A percentile compares a stretch with the other conserved stretches of the same genome.
Conservation (phyloP, 2,888 invertebrate genomes). For the Cylindroiulus punctatus region DNA sequence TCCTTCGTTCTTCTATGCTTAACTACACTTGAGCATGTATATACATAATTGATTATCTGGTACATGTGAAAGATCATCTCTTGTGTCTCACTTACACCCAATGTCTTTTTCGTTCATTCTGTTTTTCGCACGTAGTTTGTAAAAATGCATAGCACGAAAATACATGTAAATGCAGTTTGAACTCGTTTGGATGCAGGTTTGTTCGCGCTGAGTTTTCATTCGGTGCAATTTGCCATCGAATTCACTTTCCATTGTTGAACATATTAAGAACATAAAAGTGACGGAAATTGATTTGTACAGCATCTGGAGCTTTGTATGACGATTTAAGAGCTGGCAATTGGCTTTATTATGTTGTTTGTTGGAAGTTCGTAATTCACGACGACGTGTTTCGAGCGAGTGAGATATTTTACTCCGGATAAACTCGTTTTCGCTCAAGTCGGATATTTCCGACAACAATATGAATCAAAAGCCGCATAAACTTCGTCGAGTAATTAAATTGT, state of each 20-base stretch:
- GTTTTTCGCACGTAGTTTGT: not conserved
- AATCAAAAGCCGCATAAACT: conserved; percentile 8
- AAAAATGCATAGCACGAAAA: not conserved
- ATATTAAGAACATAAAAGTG: not conserved
- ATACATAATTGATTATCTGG: too few relatives aligned
- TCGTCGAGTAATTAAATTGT: not conserved
- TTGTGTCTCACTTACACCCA: too few relatives aligned
- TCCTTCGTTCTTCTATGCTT: too few relatives aligned
- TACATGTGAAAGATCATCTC: too few relatives aligned
- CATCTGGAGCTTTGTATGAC: not conserved
- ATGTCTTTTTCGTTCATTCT: too few relatives aligned
- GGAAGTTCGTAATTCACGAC: not conserved
- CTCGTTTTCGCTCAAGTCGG: not conserved
- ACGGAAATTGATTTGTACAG: conserved; percentile 8
- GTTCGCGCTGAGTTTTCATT: not conserved
- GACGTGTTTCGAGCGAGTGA: not conserved
- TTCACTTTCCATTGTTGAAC: not conserved
- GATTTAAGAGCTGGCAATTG: not conserved
- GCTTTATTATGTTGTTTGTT: conserved; percentile 20
- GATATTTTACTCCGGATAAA: conserved; percentile 3
- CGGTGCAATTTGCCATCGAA: not conserved
- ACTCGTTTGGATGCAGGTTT: not conserved
- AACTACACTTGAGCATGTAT: too few relatives aligned
- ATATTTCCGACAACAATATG: not conserved
- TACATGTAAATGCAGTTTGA: not conserved